Conservation (phyloP, 37 sponge, comb jelly and placozoan genomes). For the Ianthella basta region DNA sequence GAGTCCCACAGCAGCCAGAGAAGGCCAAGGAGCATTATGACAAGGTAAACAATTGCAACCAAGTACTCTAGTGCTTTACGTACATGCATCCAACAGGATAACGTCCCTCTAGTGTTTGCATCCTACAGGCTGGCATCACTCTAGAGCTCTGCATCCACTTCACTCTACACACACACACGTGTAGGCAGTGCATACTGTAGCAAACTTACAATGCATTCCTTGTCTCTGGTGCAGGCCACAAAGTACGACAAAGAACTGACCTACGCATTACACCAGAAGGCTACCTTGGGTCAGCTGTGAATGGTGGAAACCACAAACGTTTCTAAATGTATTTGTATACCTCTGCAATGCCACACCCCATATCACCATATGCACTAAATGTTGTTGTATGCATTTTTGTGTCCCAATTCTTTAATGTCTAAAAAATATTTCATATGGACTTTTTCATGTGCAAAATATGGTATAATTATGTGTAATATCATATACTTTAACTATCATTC, state of each 20-base stretch:
- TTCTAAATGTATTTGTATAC: too few species aligned
- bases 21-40: conserved; percentile 52
- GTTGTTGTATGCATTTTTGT: too few species aligned
- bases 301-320: too few species aligned
- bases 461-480: too few species aligned
- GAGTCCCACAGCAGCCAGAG: conserved; percentile 24
- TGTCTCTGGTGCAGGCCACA: conserved; percentile 41
- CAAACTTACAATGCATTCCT: neutral
- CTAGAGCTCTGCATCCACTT: neutral
- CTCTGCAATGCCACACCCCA: too few species aligned
- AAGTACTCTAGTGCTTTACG: neutral
- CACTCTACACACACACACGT: neutral
- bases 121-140: neutral
- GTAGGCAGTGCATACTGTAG: neutral
- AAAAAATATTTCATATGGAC: too few species aligned
- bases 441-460: too few species aligned
- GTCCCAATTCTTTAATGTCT: too few species aligned
- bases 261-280: conserved; percentile 55
- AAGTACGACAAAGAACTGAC: conserved; percentile 44
- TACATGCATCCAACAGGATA: neutral
- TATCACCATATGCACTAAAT: too few species aligned
- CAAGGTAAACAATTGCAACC: conserved; percentile 31
- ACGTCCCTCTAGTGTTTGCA: neutral
- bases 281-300: conserved; percentile 55
- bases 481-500: too few species aligned